These are phyloP conservation scores for Gambusia affinis DNA, from an alignment of 2,113 vertebrate genomes.

Conservation along the genomic window DNA sequence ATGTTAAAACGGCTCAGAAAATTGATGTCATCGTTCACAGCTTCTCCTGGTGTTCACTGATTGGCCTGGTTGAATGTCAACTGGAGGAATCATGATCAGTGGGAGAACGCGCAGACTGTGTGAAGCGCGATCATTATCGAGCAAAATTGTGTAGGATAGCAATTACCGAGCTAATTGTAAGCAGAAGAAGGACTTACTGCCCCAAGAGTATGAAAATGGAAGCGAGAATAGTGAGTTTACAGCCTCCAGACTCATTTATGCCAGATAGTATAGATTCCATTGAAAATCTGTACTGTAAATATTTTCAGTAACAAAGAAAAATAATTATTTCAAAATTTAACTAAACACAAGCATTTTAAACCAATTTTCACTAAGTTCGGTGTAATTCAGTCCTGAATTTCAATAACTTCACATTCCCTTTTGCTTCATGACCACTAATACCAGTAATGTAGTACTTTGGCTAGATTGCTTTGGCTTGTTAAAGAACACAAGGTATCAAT, in stretches of 20 bases:
- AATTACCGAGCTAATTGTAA: too few species aligned
- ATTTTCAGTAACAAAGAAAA: background rate
- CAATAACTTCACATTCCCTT: conserved; percentile 17
- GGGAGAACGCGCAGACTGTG: too few species aligned
- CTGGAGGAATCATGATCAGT: too few species aligned
- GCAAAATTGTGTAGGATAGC: too few species aligned
- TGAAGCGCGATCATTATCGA: too few species aligned
- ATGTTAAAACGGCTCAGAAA: background rate
- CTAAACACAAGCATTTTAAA: conserved; percentile 16
- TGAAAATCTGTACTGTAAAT: background rate
- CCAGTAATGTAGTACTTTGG: conserved; percentile 24
- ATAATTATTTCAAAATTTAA: background rate
- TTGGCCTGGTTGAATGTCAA: too few species aligned
- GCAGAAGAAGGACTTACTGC: background rate
- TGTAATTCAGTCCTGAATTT: conserved; percentile 25
- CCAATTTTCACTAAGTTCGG: conserved; percentile 7
- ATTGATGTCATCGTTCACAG: too few species aligned
- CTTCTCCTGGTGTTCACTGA: too few species aligned
- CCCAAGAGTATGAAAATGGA: background rate
- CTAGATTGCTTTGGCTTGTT: conserved; percentile 35
- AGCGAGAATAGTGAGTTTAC: background rate
- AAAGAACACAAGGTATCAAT: conserved; percentile 57
- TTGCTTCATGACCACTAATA: conserved; percentile 24
- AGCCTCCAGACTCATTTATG: background rate
- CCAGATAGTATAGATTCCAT: background rate